phyloP scores from a whole-genome alignment of 2,888 invertebrate species.

The Adelphocoris suturalis region DNA sequence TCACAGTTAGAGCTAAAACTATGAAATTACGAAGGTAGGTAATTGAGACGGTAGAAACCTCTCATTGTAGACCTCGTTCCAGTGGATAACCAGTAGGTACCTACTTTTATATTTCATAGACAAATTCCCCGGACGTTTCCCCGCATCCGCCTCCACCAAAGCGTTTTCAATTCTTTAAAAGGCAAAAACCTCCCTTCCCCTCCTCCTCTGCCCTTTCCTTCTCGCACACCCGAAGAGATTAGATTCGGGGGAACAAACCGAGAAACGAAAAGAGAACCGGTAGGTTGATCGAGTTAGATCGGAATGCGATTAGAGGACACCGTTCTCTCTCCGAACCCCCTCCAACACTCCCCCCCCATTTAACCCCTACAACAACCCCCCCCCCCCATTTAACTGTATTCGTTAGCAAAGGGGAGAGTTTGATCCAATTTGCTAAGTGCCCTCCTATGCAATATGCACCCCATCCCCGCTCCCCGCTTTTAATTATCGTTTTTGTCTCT shows the following conservation, averaged over 20 bases:
- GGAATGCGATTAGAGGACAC: conserved; percentile 69
- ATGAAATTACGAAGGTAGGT: no score
- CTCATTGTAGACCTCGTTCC: no score
- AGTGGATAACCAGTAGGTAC: no score
- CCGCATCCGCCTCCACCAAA: background rate
- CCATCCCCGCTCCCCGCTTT: conserved; percentile 61
- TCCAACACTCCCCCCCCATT: background rate
- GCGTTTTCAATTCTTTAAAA: conserved; percentile 8
- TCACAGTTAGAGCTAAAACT: no score
- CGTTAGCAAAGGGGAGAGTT: conserved; percentile 44
- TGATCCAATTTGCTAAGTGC: conserved; percentile 73
- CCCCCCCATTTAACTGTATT: conserved; percentile 3
- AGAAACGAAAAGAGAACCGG: conserved; percentile 60
- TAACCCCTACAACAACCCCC: background rate
- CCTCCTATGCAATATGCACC: conserved; percentile 72
- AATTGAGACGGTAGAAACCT: no score
- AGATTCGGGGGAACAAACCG: conserved; percentile 1
- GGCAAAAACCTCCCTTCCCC: background rate
- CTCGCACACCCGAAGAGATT: background rate
- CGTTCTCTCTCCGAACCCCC: background rate
- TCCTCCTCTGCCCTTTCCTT: background rate
- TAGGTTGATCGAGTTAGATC: conserved; percentile 66
- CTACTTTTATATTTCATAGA: no score
- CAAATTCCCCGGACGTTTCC: no score
- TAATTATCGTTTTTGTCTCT: conserved; percentile 72